Conservation (phyloP, 30 jellyfish, hydroid and myxozoan genomes). For the Hydractinia symbiolongicarpus region DNA sequence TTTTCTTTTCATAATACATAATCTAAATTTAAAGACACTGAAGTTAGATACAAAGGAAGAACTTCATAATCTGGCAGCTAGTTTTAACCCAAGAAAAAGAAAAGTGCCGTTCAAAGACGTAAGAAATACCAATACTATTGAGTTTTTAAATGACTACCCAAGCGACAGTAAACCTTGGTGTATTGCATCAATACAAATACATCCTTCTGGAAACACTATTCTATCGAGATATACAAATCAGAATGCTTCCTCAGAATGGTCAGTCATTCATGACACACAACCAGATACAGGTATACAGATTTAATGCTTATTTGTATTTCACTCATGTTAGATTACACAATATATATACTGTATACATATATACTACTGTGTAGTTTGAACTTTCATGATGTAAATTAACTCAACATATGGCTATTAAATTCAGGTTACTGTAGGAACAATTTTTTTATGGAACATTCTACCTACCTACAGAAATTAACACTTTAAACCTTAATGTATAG, state of each 20-base stretch:
- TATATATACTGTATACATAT: too few species aligned
- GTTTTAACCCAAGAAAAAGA: background rate
- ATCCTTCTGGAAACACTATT: slow-evolving; percentile 75
- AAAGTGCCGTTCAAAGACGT: background rate
- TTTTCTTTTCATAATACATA: slow-evolving; percentile 42
- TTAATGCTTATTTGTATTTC: background rate
- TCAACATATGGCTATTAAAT: too few species aligned
- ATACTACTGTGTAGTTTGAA: too few species aligned
- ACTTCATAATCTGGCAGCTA: background rate
- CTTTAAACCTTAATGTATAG: too few species aligned
- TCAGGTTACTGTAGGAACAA: too few species aligned
- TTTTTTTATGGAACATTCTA: too few species aligned
- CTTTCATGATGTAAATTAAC: too few species aligned
- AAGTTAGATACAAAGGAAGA: slow-evolving; percentile 13
- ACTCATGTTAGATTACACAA: too few species aligned
- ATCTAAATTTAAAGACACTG: slow-evolving; percentile 40
- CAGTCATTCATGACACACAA: slow-evolving; percentile 38
- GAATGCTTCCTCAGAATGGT: slow-evolving; percentile 45
- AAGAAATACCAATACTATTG: slow-evolving; percentile 29
- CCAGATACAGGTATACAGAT: slow-evolving; percentile 4
- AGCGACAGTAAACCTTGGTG: slow-evolving; percentile 58
- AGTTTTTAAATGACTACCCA: slow-evolving; percentile 52
- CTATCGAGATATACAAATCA: slow-evolving; percentile 55
- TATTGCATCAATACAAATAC: slow-evolving; percentile 66
- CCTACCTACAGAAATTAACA: too few species aligned